These are phyloP conservation scores for Accipiter virgatus DNA, from an alignment of 2,113 vertebrate genomes.

Conservation along the genomic window DNA sequence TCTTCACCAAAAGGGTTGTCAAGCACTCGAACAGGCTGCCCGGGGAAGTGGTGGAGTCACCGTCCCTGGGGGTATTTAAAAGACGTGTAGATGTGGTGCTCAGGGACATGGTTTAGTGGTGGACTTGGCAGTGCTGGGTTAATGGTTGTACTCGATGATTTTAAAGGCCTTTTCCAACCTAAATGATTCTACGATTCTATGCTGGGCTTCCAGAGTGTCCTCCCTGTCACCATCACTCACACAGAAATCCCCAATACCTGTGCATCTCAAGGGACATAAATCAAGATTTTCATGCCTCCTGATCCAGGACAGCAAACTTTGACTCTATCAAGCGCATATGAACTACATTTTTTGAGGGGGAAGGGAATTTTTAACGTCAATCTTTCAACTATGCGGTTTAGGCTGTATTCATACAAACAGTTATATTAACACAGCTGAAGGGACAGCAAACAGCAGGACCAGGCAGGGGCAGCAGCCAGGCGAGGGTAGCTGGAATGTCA, in stretches of 20 bases:
- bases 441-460: neutral
- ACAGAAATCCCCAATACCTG: neutral
- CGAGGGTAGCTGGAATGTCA: neutral
- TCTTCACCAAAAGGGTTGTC: no score
- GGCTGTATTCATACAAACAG: neutral
- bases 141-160: fast-evolving
- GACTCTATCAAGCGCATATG: neutral
- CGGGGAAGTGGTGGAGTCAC: no score
- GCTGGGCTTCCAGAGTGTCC: neutral
- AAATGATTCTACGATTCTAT: no score
- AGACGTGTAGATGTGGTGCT: no score
- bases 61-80: no score
- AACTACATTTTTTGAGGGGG: neutral
- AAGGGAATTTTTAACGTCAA: neutral
- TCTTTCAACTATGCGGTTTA: neutral
- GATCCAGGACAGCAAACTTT: neutral
- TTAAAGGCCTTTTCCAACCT: no score
- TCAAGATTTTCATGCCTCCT: neutral
- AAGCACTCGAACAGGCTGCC: no score
- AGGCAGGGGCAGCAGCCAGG: neutral
- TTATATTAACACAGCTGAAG: neutral
- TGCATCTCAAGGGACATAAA: neutral
- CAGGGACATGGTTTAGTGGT: no score
- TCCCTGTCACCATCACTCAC: neutral
- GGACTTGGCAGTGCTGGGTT: no score